Evolutionary conservation across 2,888 invertebrate species (phyloP).

Genomic region (Pediacus dermestoides): DNA sequence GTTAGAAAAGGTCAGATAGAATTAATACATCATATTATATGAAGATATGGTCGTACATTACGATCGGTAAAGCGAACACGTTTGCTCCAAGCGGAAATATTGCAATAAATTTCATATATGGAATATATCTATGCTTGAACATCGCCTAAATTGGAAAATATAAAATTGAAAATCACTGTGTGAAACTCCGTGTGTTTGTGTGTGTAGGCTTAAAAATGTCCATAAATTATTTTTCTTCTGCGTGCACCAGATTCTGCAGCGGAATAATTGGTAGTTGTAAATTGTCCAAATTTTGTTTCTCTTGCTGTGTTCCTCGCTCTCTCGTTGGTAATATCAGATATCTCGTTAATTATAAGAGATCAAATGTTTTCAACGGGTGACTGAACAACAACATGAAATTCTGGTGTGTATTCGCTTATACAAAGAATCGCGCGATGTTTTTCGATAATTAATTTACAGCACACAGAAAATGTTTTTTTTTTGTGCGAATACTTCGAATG

Average conservation of each 20-base stretch:
- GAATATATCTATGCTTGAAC: constrained; percentile 23
- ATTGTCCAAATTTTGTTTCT: no score
- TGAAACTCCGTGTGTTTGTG: no score
- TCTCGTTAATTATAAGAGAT: no score
- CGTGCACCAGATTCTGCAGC: constrained; percentile 15
- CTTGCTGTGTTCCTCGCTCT: no score
- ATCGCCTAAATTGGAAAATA: constrained; percentile 32
- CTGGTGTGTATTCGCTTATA: no score
- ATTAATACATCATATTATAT: constrained; percentile 27
- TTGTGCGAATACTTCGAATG: no score
- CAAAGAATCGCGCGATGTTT: no score
- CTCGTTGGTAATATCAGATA: no score
- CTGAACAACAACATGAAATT: no score
- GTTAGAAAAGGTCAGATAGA: constrained; percentile 19
- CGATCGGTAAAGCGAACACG: constrained; percentile 27
- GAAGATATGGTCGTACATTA: constrained; percentile 29
- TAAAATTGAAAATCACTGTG: constrained; percentile 34
- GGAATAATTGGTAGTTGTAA: constrained; percentile 20
- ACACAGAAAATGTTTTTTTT: no score
- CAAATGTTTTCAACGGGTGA: no score
- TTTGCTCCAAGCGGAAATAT: constrained; percentile 28
- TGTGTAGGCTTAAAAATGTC: constrained; percentile 18
- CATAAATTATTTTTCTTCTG: constrained; percentile 23
- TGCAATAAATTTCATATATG: constrained; percentile 32
- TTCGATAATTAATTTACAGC: no score